Conservation (phyloP, 2,888 invertebrate genomes). For the Drosophila picticornis region DNA sequence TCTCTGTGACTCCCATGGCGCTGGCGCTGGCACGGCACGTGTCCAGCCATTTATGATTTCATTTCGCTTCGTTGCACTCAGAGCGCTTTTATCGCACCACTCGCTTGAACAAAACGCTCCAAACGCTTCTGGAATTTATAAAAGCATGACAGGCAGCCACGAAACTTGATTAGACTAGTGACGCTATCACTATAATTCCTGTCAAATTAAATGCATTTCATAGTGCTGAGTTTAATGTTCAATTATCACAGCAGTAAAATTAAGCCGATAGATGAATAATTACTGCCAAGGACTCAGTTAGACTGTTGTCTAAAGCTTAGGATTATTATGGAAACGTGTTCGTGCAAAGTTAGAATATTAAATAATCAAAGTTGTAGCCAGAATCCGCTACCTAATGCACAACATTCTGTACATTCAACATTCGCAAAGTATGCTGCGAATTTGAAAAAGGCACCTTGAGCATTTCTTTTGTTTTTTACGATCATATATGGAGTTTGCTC, state of each 20-base stretch:
- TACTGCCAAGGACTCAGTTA: not conserved
- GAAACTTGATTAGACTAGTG: not conserved
- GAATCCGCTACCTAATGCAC: too few relatives aligned
- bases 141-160: constrained; percentile 12
- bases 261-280: not conserved
- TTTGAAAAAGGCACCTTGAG: not conserved
- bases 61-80: constrained; percentile 45
- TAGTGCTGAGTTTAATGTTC: not conserved
- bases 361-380: not conserved
- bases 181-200: not conserved
- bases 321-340: not conserved
- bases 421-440: not conserved
- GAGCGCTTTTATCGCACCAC: constrained; percentile 22
- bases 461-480: not conserved
- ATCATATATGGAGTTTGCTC: not conserved
- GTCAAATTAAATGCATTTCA: not conserved
- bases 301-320: not conserved
- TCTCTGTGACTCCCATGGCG: not conserved
- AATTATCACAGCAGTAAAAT: not conserved
- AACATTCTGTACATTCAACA: not conserved
- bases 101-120: constrained; percentile 61
- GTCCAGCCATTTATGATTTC: constrained; percentile 75
- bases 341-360: not conserved
- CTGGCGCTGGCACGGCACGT: constrained; percentile 55
- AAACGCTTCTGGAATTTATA: constrained; percentile 65